Percentiles rank a stretch among this genome's conserved stretches.
phyloP scores from a whole-genome alignment of 2,888 invertebrate species.

The Anodontia alba region DNA sequence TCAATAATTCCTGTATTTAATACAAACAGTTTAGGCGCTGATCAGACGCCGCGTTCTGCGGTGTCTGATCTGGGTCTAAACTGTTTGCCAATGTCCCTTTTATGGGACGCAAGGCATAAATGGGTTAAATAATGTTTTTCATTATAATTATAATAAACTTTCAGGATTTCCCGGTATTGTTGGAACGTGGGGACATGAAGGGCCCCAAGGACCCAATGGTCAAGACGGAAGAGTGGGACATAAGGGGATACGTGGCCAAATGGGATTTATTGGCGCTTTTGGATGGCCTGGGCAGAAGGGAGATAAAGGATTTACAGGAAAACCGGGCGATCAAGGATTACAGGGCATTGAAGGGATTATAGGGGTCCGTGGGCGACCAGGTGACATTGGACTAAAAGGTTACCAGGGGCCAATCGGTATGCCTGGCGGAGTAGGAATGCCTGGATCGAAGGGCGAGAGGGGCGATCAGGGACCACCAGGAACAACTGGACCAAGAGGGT shows the following conservation, averaged over 20 bases:
- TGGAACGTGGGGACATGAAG: conserved; percentile 50
- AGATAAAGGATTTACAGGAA: conserved; percentile 35
- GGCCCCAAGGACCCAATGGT: conserved; percentile 47
- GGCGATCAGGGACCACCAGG: conserved; percentile 46
- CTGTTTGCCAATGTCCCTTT: too few relatives aligned
- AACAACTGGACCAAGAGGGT: conserved; percentile 33
- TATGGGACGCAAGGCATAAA: too few relatives aligned
- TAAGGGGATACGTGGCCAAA: conserved; percentile 45
- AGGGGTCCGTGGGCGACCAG: conserved; percentile 48
- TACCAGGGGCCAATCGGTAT: conserved; percentile 46
- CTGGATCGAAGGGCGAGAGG: conserved; percentile 44
- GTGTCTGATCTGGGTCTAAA: too few relatives aligned
- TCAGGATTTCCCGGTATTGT: conserved; percentile 45
- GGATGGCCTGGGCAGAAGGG: conserved; percentile 55
- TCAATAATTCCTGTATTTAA: not conserved
- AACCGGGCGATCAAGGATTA: conserved; percentile 28
- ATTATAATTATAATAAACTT: too few relatives aligned
- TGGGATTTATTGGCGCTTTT: conserved; percentile 49
- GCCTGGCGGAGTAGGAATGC: conserved; percentile 39
- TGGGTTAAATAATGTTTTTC: not conserved
- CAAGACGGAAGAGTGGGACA: conserved; percentile 45
- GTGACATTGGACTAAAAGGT: conserved; percentile 47
- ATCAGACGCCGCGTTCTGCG: too few relatives aligned
- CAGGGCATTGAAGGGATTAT: conserved; percentile 44
- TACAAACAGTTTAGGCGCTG: too few relatives aligned